Percentiles rank a stretch among this genome's conserved stretches.
Conservation (phyloP, 2,113 vertebrate genomes). For the Gymnobelideus leadbeateri region DNA sequence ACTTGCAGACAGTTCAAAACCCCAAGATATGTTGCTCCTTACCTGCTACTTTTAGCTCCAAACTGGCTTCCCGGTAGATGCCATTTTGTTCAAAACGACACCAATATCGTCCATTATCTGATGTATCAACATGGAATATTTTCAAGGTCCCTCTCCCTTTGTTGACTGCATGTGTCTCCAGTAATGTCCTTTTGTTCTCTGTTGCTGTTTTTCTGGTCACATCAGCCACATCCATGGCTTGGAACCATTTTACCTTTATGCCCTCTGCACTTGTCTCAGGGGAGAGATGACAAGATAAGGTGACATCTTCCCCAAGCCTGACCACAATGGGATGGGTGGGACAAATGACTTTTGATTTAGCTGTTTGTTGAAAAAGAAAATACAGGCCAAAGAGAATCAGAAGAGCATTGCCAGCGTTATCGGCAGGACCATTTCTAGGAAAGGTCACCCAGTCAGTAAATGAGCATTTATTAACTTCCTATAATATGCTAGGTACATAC, state of each 20-base stretch:
- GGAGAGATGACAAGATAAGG: slow-evolving; percentile 63
- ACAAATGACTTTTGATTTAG: slow-evolving; percentile 63
- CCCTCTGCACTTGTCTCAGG: slow-evolving; percentile 55
- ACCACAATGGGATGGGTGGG: slow-evolving; percentile 56
- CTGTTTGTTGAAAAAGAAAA: slow-evolving; percentile 46
- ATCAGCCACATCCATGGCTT: slow-evolving; percentile 16
- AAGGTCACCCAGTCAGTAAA: background rate
- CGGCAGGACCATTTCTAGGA: background rate
- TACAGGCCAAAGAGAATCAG: background rate
- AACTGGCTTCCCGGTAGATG: slow-evolving; percentile 59
- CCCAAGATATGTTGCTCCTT: background rate
- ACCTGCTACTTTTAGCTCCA: slow-evolving; percentile 73
- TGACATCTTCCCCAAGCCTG: slow-evolving; percentile 68
- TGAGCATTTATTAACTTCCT: background rate
- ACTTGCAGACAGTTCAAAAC: background rate
- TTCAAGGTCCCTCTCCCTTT: slow-evolving; percentile 64
- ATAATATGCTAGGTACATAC: too few species aligned
- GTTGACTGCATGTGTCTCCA: slow-evolving; percentile 41
- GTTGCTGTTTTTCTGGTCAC: slow-evolving; percentile 52
- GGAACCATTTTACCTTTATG: slow-evolving; percentile 76
- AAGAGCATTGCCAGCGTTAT: background rate
- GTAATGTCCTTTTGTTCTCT: slow-evolving; percentile 56
- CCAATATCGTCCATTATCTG: slow-evolving; percentile 70
- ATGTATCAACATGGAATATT: slow-evolving; percentile 30
- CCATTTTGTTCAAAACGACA: slow-evolving; percentile 71